Evolutionary conservation across 2,888 invertebrate species (phyloP).

Genomic region (Cerastis rubricosa): DNA sequence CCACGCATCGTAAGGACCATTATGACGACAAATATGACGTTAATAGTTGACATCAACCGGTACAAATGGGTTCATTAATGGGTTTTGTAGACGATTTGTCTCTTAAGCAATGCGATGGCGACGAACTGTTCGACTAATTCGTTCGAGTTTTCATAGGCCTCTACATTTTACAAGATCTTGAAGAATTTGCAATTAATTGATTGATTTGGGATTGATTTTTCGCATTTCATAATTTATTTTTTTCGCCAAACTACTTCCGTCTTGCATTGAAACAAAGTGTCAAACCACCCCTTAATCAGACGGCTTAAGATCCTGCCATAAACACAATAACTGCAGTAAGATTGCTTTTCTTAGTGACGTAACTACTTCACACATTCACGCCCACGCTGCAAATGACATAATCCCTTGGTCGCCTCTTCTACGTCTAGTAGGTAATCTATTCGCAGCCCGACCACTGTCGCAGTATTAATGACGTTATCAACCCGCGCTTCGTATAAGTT

Average conservation of each 20-base stretch:
- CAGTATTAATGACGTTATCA: constrained; percentile 39
- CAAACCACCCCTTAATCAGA: background rate
- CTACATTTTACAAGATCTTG: background rate
- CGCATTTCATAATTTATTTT: background rate
- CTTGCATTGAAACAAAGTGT: background rate
- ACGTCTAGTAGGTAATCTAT: constrained; percentile 42
- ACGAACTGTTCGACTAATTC: background rate
- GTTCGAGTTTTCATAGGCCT: background rate
- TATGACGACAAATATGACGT: constrained; percentile 36
- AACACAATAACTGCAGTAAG: background rate
- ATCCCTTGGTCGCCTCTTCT: constrained; percentile 20
- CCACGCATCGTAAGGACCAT: constrained; percentile 10
- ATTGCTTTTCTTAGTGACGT: background rate
- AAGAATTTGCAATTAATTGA: background rate
- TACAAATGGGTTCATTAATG: constrained; percentile 21
- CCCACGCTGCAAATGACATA: constrained; percentile 10
- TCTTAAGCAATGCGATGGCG: background rate
- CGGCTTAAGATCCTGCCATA: background rate
- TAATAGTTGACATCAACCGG: background rate
- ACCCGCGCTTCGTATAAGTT: constrained; percentile 27
- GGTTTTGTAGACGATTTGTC: constrained; percentile 7
- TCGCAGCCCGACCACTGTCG: constrained; percentile 36
- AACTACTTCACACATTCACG: background rate
- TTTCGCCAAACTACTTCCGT: background rate
- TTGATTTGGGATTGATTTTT: background rate